Conservation (phyloP, 64 coral and sea anemone genomes). For the Montipora capricornis region DNA sequence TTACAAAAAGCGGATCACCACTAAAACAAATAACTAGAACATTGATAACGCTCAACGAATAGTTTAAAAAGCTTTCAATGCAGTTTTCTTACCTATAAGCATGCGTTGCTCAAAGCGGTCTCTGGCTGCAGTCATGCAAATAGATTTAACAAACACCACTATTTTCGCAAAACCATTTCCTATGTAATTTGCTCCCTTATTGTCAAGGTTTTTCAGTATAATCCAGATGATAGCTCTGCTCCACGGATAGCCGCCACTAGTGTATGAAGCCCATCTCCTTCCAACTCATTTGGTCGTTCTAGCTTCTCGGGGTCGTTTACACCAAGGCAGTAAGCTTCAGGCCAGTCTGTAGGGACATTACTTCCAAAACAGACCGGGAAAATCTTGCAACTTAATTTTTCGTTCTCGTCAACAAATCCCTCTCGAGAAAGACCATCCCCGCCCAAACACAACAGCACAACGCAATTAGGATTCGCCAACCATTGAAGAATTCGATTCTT, state of each 20-base stretch:
- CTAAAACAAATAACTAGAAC: too few relatives aligned
- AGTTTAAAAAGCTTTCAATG: too few relatives aligned
- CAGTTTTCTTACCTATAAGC: too few relatives aligned
- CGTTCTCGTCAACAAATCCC: not conserved
- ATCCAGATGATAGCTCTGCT: not conserved
- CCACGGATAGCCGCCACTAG: conserved; percentile 31
- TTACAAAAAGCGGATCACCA: too few relatives aligned
- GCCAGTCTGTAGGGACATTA: not conserved
- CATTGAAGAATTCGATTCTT: not conserved
- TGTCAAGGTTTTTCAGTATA: not conserved
- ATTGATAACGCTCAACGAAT: too few relatives aligned
- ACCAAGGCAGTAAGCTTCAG: conserved; percentile 32
- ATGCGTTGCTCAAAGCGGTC: too few relatives aligned
- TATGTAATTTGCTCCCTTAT: too few relatives aligned
- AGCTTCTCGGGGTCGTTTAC: conserved; percentile 11
- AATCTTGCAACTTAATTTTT: not conserved
- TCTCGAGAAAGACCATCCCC: not conserved
- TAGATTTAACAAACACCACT: too few relatives aligned
- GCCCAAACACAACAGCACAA: not conserved
- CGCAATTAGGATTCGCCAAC: not conserved
- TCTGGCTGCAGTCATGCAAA: too few relatives aligned
- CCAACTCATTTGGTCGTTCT: conserved; percentile 32
- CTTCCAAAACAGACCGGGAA: conserved; percentile 14
- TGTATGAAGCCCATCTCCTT: not conserved
- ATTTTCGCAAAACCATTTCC: not conserved